phyloP scores from a whole-genome alignment of 2,113 vertebrate genomes.

The Panurus biarmicus region DNA sequence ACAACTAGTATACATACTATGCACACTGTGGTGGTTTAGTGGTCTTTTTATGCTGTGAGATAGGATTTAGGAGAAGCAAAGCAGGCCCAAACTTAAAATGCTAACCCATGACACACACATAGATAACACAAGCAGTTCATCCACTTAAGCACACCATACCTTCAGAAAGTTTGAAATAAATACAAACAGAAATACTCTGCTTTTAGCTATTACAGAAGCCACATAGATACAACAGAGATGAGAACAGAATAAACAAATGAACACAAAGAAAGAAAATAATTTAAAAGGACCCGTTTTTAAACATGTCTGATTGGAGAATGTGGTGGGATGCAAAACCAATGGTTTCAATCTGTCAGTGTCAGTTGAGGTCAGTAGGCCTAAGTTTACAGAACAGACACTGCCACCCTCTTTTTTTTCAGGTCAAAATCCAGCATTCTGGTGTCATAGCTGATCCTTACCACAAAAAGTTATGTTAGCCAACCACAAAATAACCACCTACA shows the following conservation, averaged over 20 bases:
- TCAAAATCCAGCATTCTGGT: conserved; percentile 6
- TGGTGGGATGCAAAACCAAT: background rate
- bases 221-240: background rate
- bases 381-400: background rate
- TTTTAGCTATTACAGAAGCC: background rate
- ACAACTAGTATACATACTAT: background rate
- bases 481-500: conserved; percentile 38
- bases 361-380: conserved; percentile 4
- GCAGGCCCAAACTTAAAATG: too few relatives aligned
- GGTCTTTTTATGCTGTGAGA: too few relatives aligned
- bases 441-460: background rate
- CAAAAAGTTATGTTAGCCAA: background rate
- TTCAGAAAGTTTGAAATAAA: background rate
- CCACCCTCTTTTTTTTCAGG: background rate
- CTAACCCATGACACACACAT: too few relatives aligned
- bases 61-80: too few relatives aligned
- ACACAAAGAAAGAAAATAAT: background rate
- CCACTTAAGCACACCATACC: background rate
- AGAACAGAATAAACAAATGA: background rate
- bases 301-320: background rate
- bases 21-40: too few relatives aligned
- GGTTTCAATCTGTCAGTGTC: background rate
- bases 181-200: background rate
- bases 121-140: background rate
- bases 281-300: background rate